Conservation (phyloP, 2,113 vertebrate genomes). For the Ahaetulla prasina region DNA sequence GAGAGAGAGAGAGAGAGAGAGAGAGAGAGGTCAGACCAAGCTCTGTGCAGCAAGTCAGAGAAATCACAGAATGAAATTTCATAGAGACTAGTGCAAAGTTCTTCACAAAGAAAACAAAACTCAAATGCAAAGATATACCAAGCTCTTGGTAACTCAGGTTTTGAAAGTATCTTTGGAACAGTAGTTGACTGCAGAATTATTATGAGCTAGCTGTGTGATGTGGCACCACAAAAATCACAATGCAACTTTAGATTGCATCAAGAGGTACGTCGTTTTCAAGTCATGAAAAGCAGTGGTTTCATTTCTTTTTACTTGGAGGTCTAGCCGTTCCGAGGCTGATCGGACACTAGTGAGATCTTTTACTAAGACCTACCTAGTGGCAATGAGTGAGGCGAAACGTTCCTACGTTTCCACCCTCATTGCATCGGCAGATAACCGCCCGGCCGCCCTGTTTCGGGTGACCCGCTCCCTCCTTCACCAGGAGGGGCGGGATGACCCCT, state of each 20-base stretch:
- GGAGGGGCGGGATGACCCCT: no score
- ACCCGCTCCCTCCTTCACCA: no score
- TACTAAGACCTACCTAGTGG: no score
- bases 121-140: not conserved
- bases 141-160: not conserved
- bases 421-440: no score
- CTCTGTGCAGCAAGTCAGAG: not conserved
- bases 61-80: not conserved
- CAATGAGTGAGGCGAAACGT: no score
- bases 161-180: not conserved
- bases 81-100: not conserved
- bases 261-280: not conserved
- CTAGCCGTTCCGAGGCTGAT: no score
- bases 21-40: not conserved
- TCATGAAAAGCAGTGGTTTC: not conserved
- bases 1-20: not conserved
- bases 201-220: not conserved
- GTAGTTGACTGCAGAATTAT: not conserved
- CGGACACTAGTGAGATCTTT: no score
- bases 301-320: no score
- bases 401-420: no score
- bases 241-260: not conserved
- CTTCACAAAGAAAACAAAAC: not conserved
- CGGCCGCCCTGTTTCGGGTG: no score
- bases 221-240: not conserved